Conservation (phyloP, 1,140 invertebrate genomes). For the Patella vulgata region DNA sequence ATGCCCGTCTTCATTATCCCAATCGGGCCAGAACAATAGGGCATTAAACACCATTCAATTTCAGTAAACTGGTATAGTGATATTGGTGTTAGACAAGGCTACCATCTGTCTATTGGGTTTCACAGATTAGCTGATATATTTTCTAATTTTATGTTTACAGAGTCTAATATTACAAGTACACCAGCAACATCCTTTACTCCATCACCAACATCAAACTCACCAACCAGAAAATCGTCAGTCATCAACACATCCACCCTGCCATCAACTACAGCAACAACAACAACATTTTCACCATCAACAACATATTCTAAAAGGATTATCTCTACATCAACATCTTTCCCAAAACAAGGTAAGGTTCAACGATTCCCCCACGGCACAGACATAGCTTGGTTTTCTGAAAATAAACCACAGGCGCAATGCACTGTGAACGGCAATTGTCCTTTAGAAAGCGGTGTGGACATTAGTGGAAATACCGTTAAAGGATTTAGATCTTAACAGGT, state of each 20-base stretch:
- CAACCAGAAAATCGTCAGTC: background rate
- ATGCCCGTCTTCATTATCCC: too few relatives aligned
- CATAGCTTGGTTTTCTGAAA: background rate
- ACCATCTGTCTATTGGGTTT: too few relatives aligned
- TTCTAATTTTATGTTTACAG: too few relatives aligned
- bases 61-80: background rate
- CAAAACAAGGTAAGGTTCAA: background rate
- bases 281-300: background rate
- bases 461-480: too few relatives aligned
- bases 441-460: too few relatives aligned
- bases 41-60: background rate
- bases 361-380: background rate
- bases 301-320: too few relatives aligned
- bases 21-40: too few relatives aligned
- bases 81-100: background rate
- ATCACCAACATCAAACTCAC: background rate
- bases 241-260: too few relatives aligned
- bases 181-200: background rate
- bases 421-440: too few relatives aligned
- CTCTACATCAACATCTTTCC: background rate
- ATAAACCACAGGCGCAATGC: too few relatives aligned
- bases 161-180: slow-evolving; percentile 1
- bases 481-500: too few relatives aligned
- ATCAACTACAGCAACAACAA: background rate
- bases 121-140: too few relatives aligned